Evolutionary conservation across 2,797 vertebrate species (phyloP), one percentile per base, ranked within the genome.

Genomic region (Hephaestus fuliginosus): DNA sequence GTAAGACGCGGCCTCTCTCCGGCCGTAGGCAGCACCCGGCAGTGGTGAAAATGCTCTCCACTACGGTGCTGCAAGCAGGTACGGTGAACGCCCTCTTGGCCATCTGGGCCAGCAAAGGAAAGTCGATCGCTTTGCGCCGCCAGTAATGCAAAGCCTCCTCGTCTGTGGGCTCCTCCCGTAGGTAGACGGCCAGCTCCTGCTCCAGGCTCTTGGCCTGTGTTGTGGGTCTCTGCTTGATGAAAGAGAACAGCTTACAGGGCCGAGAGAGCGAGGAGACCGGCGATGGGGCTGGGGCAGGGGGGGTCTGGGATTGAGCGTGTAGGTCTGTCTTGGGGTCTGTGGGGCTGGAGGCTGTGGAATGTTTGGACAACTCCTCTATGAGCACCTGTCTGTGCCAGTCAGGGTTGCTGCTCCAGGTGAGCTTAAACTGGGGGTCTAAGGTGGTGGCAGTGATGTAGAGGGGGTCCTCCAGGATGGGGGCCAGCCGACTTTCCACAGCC

Each of bases 101-200:
- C 76, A 96, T 94, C 82, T 95, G 95, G 72, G 95, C 89, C 22
- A 96, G 94, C 75, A 95, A 82, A 46, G 96, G 96, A 74, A 96
- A 96, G 93, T 96, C 96, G 39, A 96, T 95, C 7, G 93, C 93
- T 86, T 96, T 96, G 71, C 96, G 95, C 15, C 91, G 93, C 96
- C 96, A 96, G 89, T 95, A 96, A 84, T 96, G 96, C 84, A 96
- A 86, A n/a, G 94, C 94, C 70, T 96, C 95, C 81, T 96, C 96
- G 1, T 96, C 95, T 0, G 95, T 96, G 43, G 96, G 95, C 63
- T 96, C 96, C 89, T 96, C 96, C 0, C 93, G 92, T n/a, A 96
- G 86, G 88, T 96, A 96, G 28, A 94, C 86, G 0, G 91, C 88
- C 87, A 96, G 30, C 55, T 96, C 96, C 86, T 96, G 95, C 67